A percentile compares a stretch with the other conserved stretches of the same genome.
phyloP scores from a whole-genome alignment of 2,113 vertebrate species.

The Motacilla alba region DNA sequence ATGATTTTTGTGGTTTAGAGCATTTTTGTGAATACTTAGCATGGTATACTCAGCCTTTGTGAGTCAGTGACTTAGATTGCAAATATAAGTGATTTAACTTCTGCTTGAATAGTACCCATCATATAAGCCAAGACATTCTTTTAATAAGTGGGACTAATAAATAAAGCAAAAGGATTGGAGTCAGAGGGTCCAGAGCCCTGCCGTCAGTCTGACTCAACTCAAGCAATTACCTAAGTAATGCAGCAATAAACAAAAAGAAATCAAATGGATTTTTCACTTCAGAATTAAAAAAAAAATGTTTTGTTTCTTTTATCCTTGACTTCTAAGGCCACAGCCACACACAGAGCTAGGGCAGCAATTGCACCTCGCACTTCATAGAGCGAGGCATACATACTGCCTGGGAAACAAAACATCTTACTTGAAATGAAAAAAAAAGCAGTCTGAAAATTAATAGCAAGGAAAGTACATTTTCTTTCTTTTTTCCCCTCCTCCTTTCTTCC shows the following conservation, averaged over 20 bases:
- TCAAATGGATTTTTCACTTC: conserved; percentile 50
- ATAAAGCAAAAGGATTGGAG: conserved; percentile 8
- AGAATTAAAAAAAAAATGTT: neutral
- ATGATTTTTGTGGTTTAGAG: neutral
- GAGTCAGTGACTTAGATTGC: neutral
- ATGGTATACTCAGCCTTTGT: neutral
- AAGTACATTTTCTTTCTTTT: conserved; percentile 25
- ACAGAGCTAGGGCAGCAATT: conserved; percentile 14
- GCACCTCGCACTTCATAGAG: conserved; percentile 44
- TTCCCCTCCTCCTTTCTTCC: neutral
- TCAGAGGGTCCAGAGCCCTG: conserved; percentile 30
- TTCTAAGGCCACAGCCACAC: conserved; percentile 43
- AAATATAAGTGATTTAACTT: conserved; percentile 7
- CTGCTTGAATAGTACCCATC: conserved; percentile 6
- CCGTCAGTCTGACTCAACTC: conserved; percentile 34
- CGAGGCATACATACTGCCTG: neutral
- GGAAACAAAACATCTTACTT: conserved; percentile 65
- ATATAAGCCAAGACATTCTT: conserved; percentile 20
- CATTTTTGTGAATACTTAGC: neutral
- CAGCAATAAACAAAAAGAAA: conserved; percentile 45
- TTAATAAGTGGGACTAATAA: conserved; percentile 48
- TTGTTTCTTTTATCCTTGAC: conserved; percentile 44
- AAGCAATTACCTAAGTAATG: conserved; percentile 52
- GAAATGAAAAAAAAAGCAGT: conserved; percentile 44
- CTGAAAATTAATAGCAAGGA: conserved; percentile 62